These are phyloP conservation scores for Morus bassanus DNA, from an alignment of 2,797 vertebrate genomes.

Conservation along the genomic window DNA sequence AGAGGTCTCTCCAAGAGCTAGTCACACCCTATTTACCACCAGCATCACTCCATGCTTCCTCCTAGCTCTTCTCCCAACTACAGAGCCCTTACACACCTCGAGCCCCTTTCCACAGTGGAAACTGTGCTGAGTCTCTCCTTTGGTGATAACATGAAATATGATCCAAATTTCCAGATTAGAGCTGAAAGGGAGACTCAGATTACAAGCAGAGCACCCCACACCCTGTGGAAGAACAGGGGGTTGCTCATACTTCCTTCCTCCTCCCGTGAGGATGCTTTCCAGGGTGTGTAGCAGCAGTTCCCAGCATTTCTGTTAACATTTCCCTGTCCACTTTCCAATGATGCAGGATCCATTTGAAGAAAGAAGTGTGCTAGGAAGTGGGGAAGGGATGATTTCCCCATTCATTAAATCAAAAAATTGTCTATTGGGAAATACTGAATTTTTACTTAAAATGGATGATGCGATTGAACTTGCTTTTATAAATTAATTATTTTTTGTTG, in stretches of 20 bases:
- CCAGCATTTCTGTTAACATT: background rate
- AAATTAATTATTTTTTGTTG: constrained; percentile 66
- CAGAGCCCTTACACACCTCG: background rate
- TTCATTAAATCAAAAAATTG: constrained; percentile 52
- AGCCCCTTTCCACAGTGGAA: background rate
- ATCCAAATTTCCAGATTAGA: background rate
- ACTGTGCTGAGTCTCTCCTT: background rate
- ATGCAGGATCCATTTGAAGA: background rate
- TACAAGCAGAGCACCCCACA: background rate
- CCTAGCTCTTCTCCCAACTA: background rate
- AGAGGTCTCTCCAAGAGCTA: background rate
- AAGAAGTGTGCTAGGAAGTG: background rate
- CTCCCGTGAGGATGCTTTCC: background rate
- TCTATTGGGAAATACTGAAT: constrained; percentile 45
- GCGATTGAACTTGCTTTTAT: constrained; percentile 49
- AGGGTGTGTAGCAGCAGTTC: background rate
- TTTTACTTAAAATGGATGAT: constrained; percentile 64
- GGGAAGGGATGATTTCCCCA: constrained; percentile 10
- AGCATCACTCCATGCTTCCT: background rate
- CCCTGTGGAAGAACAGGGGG: background rate
- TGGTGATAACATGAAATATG: background rate
- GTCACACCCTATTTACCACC: background rate
- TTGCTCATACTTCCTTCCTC: background rate
- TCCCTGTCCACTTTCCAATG: background rate
- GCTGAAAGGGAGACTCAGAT: background rate